Conservation (phyloP, 1,140 invertebrate genomes). For the Panagrolaimus sp. region DNA sequence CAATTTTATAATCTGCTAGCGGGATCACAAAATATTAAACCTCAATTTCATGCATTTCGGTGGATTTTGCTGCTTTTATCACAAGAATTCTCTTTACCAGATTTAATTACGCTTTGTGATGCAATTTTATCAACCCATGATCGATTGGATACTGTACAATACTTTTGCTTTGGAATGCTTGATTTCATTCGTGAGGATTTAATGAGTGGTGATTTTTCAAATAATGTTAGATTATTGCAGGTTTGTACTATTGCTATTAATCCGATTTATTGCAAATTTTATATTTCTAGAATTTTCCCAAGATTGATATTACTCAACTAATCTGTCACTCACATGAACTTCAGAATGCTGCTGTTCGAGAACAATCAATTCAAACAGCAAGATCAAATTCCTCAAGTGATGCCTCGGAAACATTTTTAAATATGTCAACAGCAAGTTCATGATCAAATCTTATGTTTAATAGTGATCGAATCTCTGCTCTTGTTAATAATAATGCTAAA, state of each 20-base stretch:
- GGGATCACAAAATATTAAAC: constrained; percentile 74
- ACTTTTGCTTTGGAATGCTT: constrained; percentile 50
- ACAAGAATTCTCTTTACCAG: constrained; percentile 76
- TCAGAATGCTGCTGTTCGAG: too few relatives aligned
- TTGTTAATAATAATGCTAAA: constrained; percentile 22
- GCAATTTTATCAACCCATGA: constrained; percentile 41
- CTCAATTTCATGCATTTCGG: constrained; percentile 91
- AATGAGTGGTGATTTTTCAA: constrained; percentile 41
- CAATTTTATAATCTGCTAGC: constrained; percentile 72
- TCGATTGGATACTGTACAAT: constrained; percentile 44
- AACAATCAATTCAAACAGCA: constrained; percentile 4
- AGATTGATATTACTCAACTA: too few relatives aligned
- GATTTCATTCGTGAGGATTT: constrained; percentile 33
- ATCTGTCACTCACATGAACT: too few relatives aligned
- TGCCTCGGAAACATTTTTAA: not conserved
- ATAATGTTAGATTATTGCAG: constrained; percentile 44
- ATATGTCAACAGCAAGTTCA: not conserved
- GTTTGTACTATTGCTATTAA: too few relatives aligned
- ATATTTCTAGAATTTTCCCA: too few relatives aligned
- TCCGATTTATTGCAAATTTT: not conserved
- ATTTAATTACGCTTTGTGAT: constrained; percentile 53
- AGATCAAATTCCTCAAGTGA: not conserved
- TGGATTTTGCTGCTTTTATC: constrained; percentile 91
- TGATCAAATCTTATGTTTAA: constrained; percentile 20
- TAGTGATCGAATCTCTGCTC: constrained; percentile 23